These are phyloP conservation scores for Tokudaia tokunoshimensis DNA, from an alignment of 2,797 vertebrate species.

Conservation along the genomic window DNA sequence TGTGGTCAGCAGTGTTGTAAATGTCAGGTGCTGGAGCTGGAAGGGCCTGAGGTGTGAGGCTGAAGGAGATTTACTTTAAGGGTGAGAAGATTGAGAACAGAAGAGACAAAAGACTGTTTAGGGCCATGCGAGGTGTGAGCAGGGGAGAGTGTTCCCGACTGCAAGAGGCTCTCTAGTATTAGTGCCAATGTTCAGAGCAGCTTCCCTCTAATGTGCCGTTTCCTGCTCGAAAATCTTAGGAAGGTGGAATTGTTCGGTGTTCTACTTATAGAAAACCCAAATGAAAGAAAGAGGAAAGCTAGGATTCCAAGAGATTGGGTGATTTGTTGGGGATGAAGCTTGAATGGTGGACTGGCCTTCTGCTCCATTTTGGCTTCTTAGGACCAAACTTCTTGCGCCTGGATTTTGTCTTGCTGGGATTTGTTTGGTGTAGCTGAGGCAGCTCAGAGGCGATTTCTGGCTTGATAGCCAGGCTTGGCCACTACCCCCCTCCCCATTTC, in stretches of 20 bases:
- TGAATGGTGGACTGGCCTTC: background rate
- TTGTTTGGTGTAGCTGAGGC: slow-evolving; percentile 11
- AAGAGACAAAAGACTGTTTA: slow-evolving; percentile 41
- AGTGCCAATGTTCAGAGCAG: slow-evolving; percentile 10
- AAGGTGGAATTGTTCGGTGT: slow-evolving; percentile 1
- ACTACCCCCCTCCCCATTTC: background rate
- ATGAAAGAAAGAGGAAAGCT: background rate
- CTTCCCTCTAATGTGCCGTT: slow-evolving; percentile 36
- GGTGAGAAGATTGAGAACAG: slow-evolving; percentile 33
- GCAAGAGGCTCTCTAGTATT: slow-evolving; percentile 38
- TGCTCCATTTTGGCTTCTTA: slow-evolving; percentile 1
- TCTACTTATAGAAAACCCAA: background rate
- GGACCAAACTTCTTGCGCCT: background rate
- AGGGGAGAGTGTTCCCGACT: background rate
- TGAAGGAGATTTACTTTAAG: slow-evolving; percentile 53
- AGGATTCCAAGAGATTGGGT: background rate
- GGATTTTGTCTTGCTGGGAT: background rate
- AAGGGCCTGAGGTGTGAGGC: background rate
- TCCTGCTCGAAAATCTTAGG: slow-evolving; percentile 49
- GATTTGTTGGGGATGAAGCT: slow-evolving; percentile 6
- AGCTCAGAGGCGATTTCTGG: slow-evolving; percentile 49
- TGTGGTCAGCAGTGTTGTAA: background rate
- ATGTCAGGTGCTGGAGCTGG: slow-evolving; percentile 32
- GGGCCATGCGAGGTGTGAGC: background rate
- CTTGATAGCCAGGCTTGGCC: background rate